These are phyloP conservation scores for Deilephila porcellus DNA, from an alignment of 2,888 invertebrate species.

Conservation along the genomic window DNA sequence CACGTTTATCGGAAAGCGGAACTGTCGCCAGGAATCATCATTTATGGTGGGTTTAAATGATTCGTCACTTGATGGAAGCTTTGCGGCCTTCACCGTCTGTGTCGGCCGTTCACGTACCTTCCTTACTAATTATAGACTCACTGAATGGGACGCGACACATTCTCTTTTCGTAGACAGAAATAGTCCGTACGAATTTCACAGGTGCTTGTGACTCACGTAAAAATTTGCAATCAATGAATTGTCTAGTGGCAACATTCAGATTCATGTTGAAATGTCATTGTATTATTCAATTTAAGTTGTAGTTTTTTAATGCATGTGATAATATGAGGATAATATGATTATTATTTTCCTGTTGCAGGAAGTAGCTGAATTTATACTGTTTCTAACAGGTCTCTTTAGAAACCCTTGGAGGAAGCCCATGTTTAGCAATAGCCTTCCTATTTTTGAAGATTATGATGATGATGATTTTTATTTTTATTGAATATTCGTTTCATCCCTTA, in stretches of 20 bases:
- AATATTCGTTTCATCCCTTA: no score
- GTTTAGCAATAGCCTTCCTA: no score
- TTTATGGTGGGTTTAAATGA: slow-evolving; percentile 35
- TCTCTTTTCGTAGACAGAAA: slow-evolving; percentile 36
- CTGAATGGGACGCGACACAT: slow-evolving; percentile 46
- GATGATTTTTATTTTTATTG: no score
- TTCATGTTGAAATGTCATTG: no score
- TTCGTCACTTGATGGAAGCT: slow-evolving; percentile 37
- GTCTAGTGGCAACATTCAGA: no score
- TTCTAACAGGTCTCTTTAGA: no score
- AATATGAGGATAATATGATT: not conserved
- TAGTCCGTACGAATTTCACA: slow-evolving; percentile 20
- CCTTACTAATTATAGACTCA: slow-evolving; percentile 61
- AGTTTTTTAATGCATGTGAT: not conserved
- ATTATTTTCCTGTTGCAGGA: not conserved
- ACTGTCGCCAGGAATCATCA: slow-evolving; percentile 41
- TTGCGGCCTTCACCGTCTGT: slow-evolving; percentile 61
- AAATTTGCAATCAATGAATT: slow-evolving; percentile 11
- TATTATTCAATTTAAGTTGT: no score
- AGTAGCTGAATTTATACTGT: no score
- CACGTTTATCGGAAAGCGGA: slow-evolving; percentile 42
- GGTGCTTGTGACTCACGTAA: slow-evolving; percentile 17
- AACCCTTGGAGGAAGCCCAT: no score
- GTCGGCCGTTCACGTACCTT: slow-evolving; percentile 60
- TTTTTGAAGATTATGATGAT: no score